Percentiles rank a stretch among this genome's conserved stretches.
phyloP scores from a whole-genome alignment of 2,888 invertebrate genomes.

The Pollenia griseotomentosa region DNA sequence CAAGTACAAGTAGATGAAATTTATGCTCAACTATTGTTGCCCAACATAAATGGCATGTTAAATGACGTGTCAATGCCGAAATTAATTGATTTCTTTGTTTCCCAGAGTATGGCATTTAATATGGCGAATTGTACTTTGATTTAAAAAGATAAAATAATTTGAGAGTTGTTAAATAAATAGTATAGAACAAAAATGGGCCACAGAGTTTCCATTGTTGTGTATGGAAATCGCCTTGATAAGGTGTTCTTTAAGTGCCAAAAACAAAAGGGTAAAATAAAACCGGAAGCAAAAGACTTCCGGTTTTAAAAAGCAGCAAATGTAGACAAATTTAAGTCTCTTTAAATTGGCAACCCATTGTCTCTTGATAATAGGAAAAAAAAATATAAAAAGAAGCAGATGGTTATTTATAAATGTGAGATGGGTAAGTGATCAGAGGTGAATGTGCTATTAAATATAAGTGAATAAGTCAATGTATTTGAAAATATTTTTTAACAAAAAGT shows the following conservation, averaged over 20 bases:
- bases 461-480: too few relatives aligned
- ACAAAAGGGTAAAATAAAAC: constrained; percentile 41
- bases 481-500: too few relatives aligned
- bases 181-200: not conserved
- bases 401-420: constrained; percentile 4
- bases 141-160: not conserved
- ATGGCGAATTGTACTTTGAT: constrained; percentile 48
- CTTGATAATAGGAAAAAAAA: not conserved
- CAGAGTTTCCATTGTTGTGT: not conserved
- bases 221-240: constrained; percentile 48
- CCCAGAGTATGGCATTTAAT: constrained; percentile 24
- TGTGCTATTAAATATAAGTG: not conserved
- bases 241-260: constrained; percentile 43
- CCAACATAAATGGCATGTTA: constrained; percentile 71
- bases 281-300: constrained; percentile 58
- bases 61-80: constrained; percentile 63
- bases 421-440: constrained; percentile 14
- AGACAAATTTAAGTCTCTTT: constrained; percentile 34
- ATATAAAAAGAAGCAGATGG: not conserved
- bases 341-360: constrained; percentile 26
- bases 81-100: constrained; percentile 63
- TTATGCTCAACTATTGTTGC: constrained; percentile 52
- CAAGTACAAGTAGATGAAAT: constrained; percentile 66
- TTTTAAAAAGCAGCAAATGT: constrained; percentile 8
- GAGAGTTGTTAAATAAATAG: too few relatives aligned